Evolutionary conservation across 2,113 vertebrate species (phyloP), one percentile per base, ranked within the genome.

Genomic region (Lipophrys pholis): DNA sequence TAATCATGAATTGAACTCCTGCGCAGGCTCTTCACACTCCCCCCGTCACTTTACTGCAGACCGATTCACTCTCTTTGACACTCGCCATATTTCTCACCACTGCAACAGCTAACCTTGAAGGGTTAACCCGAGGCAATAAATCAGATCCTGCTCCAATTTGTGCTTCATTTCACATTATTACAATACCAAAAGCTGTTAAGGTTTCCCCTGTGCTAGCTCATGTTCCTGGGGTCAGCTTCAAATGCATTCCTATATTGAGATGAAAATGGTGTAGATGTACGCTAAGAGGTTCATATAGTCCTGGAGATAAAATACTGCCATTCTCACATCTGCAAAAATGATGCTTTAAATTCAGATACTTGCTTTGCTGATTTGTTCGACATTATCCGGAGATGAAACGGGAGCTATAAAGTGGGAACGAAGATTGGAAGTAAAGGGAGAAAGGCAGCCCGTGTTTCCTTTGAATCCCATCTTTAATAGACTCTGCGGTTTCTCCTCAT

Each of bases 401-500:
- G 8, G 1, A 43, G 67, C 63, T 71, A 59, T 76, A 63, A 81
- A 74, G 52, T 65, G 50, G 75, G 74, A 62, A n/a, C 48, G 30
- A 45, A 69, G 76, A 82, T 75, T 58, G 80, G 73, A 80, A 69
- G 67, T 77, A 86, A 84, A 80, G 69, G 78, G 62, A 69, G 75
- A 72, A 71, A 35, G 69, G 53, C 50, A 35, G 39, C 39, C 68
- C 71, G 59, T 71, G 80, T 85, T 83, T 65, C 76, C 75, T 83
- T 92, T 92, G 83, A 90, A 90, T 87, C 83, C 69, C 76, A 77
- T 88, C 89, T 89, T 74, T 86, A 90, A 89, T 83, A 88, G 78
- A 85, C 79, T 80, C 82, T 16, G 69, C 68, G 61, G 52, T 80
- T 73, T 63, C 74, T 59, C 46, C 69, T 71, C 80, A 64, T 66